phyloP scores from a whole-genome alignment of 2,113 vertebrate species.

The Myanophis thanlyinensis region DNA sequence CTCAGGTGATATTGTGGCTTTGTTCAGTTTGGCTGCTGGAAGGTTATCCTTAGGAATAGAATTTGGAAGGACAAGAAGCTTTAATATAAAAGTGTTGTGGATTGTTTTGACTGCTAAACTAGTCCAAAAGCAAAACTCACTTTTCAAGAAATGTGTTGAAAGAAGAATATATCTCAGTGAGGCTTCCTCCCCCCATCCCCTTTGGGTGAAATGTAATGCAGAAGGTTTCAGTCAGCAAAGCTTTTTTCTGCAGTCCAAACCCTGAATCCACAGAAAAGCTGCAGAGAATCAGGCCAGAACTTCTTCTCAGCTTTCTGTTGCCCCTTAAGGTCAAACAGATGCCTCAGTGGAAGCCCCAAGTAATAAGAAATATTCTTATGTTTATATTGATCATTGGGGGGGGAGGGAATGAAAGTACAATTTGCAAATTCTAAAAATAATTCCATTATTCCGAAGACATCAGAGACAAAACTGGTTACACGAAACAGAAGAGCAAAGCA shows the following conservation, averaged over 20 bases:
- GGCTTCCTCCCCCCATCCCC: neutral
- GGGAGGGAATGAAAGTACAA: neutral
- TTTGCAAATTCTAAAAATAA: neutral
- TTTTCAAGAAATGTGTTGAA: constrained; percentile 64
- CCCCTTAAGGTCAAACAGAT: neutral
- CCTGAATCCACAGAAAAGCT: constrained; percentile 19
- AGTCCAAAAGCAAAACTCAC: constrained; percentile 62
- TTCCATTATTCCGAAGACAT: neutral
- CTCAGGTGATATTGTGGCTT: neutral
- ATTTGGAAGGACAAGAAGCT: neutral
- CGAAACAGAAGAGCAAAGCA: neutral
- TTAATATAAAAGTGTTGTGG: constrained; percentile 51
- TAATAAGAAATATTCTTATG: neutral
- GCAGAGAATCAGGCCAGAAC: neutral
- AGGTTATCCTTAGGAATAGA: neutral
- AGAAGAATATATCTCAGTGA: constrained; percentile 64
- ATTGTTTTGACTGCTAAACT: constrained; percentile 66
- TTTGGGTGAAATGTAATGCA: constrained; percentile 55
- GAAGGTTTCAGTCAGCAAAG: constrained; percentile 63
- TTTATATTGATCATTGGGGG: neutral
- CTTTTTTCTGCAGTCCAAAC: constrained; percentile 55
- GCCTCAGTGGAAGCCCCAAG: neutral
- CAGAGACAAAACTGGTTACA: neutral
- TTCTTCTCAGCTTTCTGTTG: neutral
- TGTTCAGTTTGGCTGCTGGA: neutral